These are phyloP conservation scores for Gallinago stenura DNA, from an alignment of 2,797 vertebrate species.

Conservation along the genomic window DNA sequence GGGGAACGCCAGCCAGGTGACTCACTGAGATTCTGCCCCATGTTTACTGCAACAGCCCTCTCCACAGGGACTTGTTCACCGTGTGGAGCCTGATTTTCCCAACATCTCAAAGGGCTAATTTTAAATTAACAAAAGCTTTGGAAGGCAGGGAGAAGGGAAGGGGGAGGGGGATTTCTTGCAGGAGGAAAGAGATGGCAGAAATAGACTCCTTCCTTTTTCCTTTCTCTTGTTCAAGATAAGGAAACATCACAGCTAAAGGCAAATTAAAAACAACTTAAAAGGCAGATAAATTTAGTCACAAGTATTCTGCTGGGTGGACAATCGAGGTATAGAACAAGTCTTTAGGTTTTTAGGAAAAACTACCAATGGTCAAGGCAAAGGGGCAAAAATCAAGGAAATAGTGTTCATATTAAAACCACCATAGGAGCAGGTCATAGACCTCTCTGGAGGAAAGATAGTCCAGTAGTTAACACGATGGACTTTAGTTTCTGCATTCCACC, in stretches of 20 bases:
- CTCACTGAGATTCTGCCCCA: slow-evolving; percentile 6
- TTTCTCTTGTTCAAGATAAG: slow-evolving; percentile 66
- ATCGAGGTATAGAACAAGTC: background rate
- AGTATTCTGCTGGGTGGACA: background rate
- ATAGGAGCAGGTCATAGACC: background rate
- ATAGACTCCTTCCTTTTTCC: slow-evolving; percentile 73
- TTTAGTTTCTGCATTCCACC: background rate
- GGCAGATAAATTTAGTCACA: slow-evolving; percentile 63
- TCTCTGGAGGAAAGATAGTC: too few relatives aligned
- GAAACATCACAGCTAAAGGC: slow-evolving; percentile 57
- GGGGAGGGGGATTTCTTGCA: slow-evolving; percentile 24
- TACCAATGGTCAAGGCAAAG: background rate
- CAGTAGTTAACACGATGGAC: background rate
- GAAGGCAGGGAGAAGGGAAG: slow-evolving; percentile 33
- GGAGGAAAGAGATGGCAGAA: slow-evolving; percentile 63
- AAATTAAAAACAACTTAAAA: slow-evolving; percentile 69
- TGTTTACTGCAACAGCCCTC: slow-evolving; percentile 30
- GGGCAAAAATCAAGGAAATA: background rate
- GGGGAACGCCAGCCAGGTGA: slow-evolving; percentile 43
- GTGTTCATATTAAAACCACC: background rate
- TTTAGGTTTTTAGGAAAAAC: background rate
- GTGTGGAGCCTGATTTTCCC: slow-evolving; percentile 53
- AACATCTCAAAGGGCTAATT: slow-evolving; percentile 70
- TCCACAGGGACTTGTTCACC: slow-evolving; percentile 38
- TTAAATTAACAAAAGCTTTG: slow-evolving; percentile 75